Evolutionary conservation across 2,888 invertebrate species (phyloP).

Genomic region (Ypsolopha sequella): DNA sequence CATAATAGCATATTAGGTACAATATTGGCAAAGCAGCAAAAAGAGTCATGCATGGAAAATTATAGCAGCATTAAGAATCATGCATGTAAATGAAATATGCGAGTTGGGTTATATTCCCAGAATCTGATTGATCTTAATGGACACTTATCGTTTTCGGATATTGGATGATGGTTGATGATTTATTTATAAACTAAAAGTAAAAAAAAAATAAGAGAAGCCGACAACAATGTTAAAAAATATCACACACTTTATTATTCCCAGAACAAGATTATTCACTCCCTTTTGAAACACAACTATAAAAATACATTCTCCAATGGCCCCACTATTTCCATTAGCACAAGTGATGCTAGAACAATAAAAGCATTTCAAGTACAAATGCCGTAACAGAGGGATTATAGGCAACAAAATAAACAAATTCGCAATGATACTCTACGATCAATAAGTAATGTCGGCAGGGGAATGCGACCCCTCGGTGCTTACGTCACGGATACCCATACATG

Average conservation of each 20-base stretch:
- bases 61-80: no score
- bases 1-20: no score
- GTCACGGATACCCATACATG: conserved; percentile 54
- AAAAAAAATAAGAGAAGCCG: no score
- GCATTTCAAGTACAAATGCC: conserved; percentile 7
- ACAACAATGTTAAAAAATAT: background rate
- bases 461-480: conserved; percentile 40
- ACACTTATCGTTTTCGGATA: background rate
- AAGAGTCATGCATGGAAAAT: no score
- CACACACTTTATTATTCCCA: background rate
- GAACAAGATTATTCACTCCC: background rate
- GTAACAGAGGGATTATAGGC: conserved; percentile 13
- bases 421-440: conserved; percentile 39
- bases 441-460: conserved; percentile 35
- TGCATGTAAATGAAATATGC: background rate
- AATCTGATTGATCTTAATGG: background rate
- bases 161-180: background rate
- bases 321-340: background rate
- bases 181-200: background rate
- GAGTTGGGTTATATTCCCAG: background rate
- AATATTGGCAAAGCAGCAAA: no score
- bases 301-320: background rate
- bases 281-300: background rate
- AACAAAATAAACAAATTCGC: conserved; percentile 25
- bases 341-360: background rate